Conservation (phyloP, 2,888 invertebrate species). For the Melanophora roralis region DNA sequence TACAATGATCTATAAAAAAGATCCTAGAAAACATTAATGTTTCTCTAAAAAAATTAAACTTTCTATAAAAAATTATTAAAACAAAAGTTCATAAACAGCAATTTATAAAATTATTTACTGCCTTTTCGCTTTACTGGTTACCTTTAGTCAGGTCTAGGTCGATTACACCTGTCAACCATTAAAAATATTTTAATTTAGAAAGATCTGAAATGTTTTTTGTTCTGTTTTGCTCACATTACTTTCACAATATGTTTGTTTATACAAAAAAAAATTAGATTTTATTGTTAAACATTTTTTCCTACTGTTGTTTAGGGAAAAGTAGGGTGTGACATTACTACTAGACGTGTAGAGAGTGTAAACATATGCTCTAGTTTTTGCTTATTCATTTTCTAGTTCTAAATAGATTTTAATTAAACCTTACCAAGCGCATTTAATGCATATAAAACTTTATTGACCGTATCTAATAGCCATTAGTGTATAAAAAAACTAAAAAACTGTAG, state of each 20-base stretch:
- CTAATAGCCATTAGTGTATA: slow-evolving; percentile 1
- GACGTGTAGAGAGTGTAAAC: not conserved
- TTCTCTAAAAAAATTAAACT: not conserved
- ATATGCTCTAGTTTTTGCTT: not conserved
- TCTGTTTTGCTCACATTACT: not conserved
- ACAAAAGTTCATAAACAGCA: not conserved
- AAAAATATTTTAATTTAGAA: not conserved
- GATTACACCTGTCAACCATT: slow-evolving; percentile 30
- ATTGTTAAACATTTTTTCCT: not conserved
- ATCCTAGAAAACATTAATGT: not conserved
- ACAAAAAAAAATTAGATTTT: not conserved
- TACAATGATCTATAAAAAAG: slow-evolving; percentile 27
- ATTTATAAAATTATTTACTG: slow-evolving; percentile 51
- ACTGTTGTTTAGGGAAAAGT: not conserved
- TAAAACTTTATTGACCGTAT: slow-evolving; percentile 53
- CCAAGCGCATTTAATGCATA: slow-evolving; percentile 1
- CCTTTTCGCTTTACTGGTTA: not conserved
- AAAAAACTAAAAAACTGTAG: no score
- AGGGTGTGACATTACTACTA: slow-evolving; percentile 23
- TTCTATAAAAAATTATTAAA: not conserved
- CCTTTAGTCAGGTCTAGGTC: not conserved
- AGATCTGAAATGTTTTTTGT: not conserved
- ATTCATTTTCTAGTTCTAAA: not conserved
- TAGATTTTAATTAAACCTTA: not conserved
- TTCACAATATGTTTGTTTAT: not conserved